Evolutionary conservation across 2,797 vertebrate genomes (phyloP).

Genomic region (Poecile montanus): DNA sequence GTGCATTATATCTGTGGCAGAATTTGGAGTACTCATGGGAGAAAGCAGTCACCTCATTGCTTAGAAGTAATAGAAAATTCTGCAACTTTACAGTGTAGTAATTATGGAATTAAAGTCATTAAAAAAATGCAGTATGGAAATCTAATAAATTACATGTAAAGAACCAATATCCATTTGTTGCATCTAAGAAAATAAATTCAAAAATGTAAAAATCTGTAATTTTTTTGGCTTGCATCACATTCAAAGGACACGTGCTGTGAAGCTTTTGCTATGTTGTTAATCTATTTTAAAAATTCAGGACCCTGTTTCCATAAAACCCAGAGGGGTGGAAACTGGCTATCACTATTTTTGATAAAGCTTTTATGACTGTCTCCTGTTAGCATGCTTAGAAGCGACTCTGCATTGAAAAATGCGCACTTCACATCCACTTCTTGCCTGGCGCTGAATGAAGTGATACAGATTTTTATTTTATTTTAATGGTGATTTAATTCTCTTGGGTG

Average conservation of each 20-base stretch:
- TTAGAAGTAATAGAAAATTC: conserved; percentile 8
- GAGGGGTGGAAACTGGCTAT: neutral
- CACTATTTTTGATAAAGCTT: neutral
- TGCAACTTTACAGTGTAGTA: neutral
- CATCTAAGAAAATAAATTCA: neutral
- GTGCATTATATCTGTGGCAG: conserved; percentile 37
- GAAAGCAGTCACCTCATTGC: neutral
- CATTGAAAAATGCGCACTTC: neutral
- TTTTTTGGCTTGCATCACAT: conserved; percentile 37
- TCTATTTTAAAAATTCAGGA: neutral
- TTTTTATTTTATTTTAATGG: neutral
- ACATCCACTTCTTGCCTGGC: neutral
- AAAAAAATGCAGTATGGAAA: conserved; percentile 14
- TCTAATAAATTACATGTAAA: conserved; percentile 9
- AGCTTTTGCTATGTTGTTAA: neutral
- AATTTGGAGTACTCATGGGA: conserved; percentile 32
- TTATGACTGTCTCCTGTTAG: neutral
- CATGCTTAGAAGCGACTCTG: neutral
- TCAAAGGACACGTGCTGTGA: neutral
- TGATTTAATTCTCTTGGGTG: neutral
- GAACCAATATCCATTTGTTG: conserved; percentile 58
- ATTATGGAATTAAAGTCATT: neutral
- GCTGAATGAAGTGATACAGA: neutral
- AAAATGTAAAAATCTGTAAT: neutral
- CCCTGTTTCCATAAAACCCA: neutral